Evolutionary conservation across 2,888 invertebrate species (phyloP).

Genomic region (Erebia aethiops): DNA sequence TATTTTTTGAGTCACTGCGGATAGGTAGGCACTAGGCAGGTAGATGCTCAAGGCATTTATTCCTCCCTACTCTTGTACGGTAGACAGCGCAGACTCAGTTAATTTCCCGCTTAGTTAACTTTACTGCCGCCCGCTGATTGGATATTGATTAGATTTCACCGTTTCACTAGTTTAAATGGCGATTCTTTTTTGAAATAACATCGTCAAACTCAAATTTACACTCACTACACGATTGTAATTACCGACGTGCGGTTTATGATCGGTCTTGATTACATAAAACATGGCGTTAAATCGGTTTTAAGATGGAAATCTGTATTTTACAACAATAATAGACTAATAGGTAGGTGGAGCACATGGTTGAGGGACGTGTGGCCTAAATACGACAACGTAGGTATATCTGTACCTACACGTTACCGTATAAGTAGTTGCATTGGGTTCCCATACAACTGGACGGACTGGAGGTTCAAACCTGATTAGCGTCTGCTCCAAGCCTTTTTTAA

Average conservation of each 20-base stretch:
- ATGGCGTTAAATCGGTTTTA: conserved; percentile 62
- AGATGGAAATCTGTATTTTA: conserved; percentile 39
- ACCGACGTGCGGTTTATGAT: conserved; percentile 66
- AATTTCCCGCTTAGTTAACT: conserved; percentile 83
- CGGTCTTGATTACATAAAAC: conserved; percentile 75
- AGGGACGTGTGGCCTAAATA: too few species aligned
- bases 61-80: conserved; percentile 14
- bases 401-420: too few species aligned
- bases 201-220: conserved; percentile 75
- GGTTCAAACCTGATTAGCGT: too few species aligned
- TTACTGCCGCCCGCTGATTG: conserved; percentile 76
- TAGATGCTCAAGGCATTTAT: conserved; percentile 1
- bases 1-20: too few species aligned
- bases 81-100: conserved; percentile 59
- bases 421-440: too few species aligned
- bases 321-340: not conserved
- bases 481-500: too few species aligned
- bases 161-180: conserved; percentile 72
- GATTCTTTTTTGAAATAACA: conserved; percentile 75
- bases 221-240: conserved; percentile 77
- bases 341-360: too few species aligned
- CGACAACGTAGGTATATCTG: too few species aligned
- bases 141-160: conserved; percentile 79
- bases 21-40: not conserved
- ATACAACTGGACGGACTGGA: too few species aligned